Evolutionary conservation across 2,797 vertebrate genomes (phyloP).

Genomic region (Cichlasoma orientale): DNA sequence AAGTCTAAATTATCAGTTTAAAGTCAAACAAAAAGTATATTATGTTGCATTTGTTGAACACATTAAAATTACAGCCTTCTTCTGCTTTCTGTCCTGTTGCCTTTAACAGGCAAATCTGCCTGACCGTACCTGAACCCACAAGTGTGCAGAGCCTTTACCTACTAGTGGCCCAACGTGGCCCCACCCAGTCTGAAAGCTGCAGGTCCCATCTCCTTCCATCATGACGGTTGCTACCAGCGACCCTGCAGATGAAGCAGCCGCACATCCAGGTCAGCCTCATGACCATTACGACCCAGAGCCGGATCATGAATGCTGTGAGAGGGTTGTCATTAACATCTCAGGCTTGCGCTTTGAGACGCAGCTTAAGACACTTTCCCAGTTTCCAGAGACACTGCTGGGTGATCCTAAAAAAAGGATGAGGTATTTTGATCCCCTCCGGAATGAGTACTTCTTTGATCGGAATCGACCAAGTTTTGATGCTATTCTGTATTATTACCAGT

Average conservation of each 20-base stretch:
- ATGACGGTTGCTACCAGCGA: conserved; percentile 98
- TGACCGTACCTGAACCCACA: conserved; percentile 9
- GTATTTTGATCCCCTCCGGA: conserved; percentile 98
- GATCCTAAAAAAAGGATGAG: conserved; percentile 96
- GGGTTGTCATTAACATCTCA: conserved; percentile 98
- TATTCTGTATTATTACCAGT: conserved; percentile 98
- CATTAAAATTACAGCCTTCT: conserved; percentile 11
- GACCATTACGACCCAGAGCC: conserved; percentile 80
- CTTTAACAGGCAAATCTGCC: conserved; percentile 36
- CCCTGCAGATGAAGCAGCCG: conserved; percentile 87
- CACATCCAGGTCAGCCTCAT: conserved; percentile 82
- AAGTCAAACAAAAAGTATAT: neutral
- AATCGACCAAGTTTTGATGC: conserved; percentile 98
- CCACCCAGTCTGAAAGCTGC: conserved; percentile 71
- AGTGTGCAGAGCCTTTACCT: conserved; percentile 36
- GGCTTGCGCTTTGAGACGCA: conserved; percentile 97
- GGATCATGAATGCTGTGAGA: conserved; percentile 96
- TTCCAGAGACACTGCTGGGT: conserved; percentile 95
- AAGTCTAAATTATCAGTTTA: neutral
- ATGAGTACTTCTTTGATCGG: conserved; percentile 97
- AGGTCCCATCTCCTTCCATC: conserved; percentile 74
- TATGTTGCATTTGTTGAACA: neutral
- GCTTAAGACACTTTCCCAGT: conserved; percentile 96
- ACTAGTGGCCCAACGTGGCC: conserved; percentile 46
- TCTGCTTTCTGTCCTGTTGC: conserved; percentile 43